Percentiles rank a stretch among this genome's conserved stretches.
These are phyloP conservation scores for Albula glossodonta DNA, from an alignment of 2,113 vertebrate species.

Conservation along the genomic window DNA sequence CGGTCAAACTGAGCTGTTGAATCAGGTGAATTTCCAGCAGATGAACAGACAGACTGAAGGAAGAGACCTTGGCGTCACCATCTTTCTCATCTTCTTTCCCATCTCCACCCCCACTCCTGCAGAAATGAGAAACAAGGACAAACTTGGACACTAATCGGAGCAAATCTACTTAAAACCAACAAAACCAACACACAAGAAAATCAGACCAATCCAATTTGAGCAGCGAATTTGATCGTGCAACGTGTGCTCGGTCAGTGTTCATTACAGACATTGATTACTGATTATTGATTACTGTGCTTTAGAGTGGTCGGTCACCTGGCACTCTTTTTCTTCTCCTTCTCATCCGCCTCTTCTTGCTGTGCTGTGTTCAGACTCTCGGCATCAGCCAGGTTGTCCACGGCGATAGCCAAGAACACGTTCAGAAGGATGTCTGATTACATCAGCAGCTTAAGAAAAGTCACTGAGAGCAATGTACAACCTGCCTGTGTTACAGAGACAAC, in stretches of 20 bases:
- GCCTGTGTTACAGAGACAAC: too few species aligned
- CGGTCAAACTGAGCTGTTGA: too few species aligned
- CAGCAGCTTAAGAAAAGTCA: slow-evolving; percentile 43
- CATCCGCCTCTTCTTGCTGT: slow-evolving; percentile 94
- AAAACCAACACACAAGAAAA: too few species aligned
- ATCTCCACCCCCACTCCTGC: slow-evolving; percentile 41
- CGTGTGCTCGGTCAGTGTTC: background rate
- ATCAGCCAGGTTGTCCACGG: slow-evolving; percentile 97
- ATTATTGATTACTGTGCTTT: background rate
- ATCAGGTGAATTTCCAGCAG: background rate
- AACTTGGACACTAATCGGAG: background rate
- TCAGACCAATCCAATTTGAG: too few species aligned
- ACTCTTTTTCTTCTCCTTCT: slow-evolving; percentile 90
- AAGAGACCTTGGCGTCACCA: slow-evolving; percentile 57
- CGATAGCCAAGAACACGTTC: slow-evolving; percentile 94
- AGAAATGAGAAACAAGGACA: background rate
- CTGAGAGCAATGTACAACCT: background rate
- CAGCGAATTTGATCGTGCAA: too few species aligned
- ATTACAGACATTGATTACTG: background rate
- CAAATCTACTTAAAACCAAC: background rate
- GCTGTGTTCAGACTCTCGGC: slow-evolving; percentile 95
- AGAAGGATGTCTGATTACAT: slow-evolving; percentile 70
- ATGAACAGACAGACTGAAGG: background rate
- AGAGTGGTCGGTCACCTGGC: slow-evolving; percentile 71
- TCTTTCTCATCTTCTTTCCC: slow-evolving; percentile 55